Conservation (phyloP, 2,888 invertebrate species). For the Ellobium chinense region DNA sequence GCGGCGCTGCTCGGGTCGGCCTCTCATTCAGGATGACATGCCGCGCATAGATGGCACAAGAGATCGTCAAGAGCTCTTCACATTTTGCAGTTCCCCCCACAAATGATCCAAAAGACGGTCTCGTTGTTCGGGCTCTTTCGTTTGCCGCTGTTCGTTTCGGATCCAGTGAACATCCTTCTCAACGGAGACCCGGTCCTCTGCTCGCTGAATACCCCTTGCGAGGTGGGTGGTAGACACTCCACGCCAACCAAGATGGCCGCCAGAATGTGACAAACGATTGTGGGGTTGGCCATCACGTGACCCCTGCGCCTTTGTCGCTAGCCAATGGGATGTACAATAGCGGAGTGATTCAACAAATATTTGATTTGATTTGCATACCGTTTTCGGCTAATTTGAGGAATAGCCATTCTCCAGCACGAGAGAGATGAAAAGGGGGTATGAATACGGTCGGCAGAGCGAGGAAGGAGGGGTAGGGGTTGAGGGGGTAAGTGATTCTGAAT, state of each 20-base stretch:
- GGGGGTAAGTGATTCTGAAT: no score
- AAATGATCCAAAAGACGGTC: constrained; percentile 8
- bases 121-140: not conserved
- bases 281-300: constrained; percentile 26
- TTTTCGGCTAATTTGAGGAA: constrained; percentile 29
- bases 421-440: not conserved
- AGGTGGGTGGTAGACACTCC: constrained; percentile 38
- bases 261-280: constrained; percentile 33
- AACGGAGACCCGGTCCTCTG: not conserved
- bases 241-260: not conserved
- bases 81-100: not conserved
- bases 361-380: constrained; percentile 42
- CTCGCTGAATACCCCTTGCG: not conserved
- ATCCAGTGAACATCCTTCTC: not conserved
- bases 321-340: constrained; percentile 19
- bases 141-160: not conserved
- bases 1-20: no score
- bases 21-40: not conserved
- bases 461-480: not conserved
- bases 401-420: not conserved
- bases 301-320: not conserved
- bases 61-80: not conserved
- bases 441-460: not conserved
- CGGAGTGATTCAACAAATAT: constrained; percentile 42
- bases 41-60: constrained; percentile 34